Base-by-base conservation (phyloP, 2,888 invertebrate species). In the Amblyteles armatorius region DNA sequence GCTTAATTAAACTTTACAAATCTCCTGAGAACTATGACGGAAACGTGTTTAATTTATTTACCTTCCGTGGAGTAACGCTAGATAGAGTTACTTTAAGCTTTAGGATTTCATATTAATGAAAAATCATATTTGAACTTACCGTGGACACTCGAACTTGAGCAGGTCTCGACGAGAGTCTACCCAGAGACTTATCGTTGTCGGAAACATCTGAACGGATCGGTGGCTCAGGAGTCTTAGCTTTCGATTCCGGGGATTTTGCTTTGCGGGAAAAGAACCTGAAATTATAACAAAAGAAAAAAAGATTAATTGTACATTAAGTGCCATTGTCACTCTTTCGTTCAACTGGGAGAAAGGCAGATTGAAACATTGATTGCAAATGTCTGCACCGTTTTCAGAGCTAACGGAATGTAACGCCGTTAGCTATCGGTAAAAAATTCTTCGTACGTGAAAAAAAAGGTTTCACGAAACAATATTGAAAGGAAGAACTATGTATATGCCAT, bases 251-350 rank as follows among this genome's bases (percentile, higher is more conserved):
- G 0, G 95, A 94, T 88, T 96, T 96, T 1, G 94, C 94, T 93
- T 98, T 98, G 91, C 97, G 97, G 40, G 97, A 96, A 94, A 98
- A 98, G 94, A 98, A 98, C 94, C 98, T 96, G 90, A 85, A 83
- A 82, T 40, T 4, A 16, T 13, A 40, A 44, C 3, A 13, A 44
- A 44, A 44, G 1, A 44, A 44, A 44, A 3, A 16, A 44, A 44
- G 11, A 40, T 19, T 33, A 4, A 33, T 11, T 0, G 6, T 9
- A n/a, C 0, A 26, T 80, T 16, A 13, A 19, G 52, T 29, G 11
- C 9, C 22, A 65, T 55, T 16, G 44, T 57, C 72, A 33, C 33
- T 33, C 33, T 55, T 52, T 52, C 11, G 40, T 11, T 33, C 33
- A 33, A 11, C 11, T 11, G 40, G 40, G 40, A 40, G 40, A 11